Evolutionary conservation across 2,797 vertebrate genomes (phyloP).

Genomic region (Pteropus rufus): DNA sequence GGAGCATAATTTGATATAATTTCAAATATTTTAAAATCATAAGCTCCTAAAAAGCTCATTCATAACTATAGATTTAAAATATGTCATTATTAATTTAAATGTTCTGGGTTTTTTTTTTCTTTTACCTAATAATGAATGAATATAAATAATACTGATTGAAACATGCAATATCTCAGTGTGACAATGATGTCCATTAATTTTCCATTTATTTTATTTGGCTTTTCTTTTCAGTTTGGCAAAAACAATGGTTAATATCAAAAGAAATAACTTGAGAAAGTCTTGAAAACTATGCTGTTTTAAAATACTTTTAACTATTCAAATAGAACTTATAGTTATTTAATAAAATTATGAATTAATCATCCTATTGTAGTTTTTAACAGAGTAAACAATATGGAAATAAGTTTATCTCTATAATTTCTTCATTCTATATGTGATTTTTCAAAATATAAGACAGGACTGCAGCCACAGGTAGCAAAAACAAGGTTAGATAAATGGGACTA

Average conservation of each 20-base stretch:
- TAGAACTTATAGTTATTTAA: not conserved
- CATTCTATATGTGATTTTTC: not conserved
- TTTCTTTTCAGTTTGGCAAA: not conserved
- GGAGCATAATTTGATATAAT: conserved; percentile 4
- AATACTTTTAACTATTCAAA: not conserved
- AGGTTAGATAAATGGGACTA: not conserved
- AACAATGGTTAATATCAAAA: conserved; percentile 16
- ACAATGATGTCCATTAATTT: conserved; percentile 25
- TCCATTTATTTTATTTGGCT: not conserved
- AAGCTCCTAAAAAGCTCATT: conserved; percentile 26
- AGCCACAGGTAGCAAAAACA: not conserved
- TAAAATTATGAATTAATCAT: not conserved
- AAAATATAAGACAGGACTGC: not conserved
- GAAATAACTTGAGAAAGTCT: not conserved
- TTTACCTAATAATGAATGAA: not conserved
- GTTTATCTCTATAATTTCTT: not conserved
- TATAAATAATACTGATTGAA: not conserved
- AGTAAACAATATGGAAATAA: not conserved
- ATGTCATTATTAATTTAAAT: conserved; percentile 26
- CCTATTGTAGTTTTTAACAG: not conserved
- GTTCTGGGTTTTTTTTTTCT: not conserved
- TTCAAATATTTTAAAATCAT: conserved; percentile 55
- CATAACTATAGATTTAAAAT: conserved; percentile 55
- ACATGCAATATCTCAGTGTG: not conserved
- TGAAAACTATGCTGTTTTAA: not conserved